A percentile compares a stretch with the other conserved stretches of the same genome.
Conservation (phyloP, 2,113 vertebrate genomes). For the Hassar affinis region DNA sequence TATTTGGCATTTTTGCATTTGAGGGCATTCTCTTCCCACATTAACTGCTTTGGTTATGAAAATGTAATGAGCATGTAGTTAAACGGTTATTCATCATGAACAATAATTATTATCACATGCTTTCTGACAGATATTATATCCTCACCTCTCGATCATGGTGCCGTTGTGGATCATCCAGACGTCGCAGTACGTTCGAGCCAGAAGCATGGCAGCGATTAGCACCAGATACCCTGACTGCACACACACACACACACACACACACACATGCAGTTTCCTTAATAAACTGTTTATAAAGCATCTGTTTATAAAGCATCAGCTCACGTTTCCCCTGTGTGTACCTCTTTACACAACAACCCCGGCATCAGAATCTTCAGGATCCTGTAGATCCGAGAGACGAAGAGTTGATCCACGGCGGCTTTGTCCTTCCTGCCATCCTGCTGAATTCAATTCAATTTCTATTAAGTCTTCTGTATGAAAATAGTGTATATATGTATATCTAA, state of each 20-base stretch:
- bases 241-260: constrained; percentile 39
- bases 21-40: too few species aligned
- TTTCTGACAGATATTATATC: neutral
- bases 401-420: constrained; percentile 83
- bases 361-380: constrained; percentile 85
- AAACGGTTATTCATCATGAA: neutral
- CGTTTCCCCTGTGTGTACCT: constrained; percentile 70
- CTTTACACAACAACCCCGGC: constrained; percentile 84
- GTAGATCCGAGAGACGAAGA: constrained; percentile 81
- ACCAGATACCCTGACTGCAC: constrained; percentile 87
- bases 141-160: constrained; percentile 96
- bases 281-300: neutral
- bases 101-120: neutral
- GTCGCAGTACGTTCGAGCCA: constrained; percentile 92
- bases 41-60: neutral
- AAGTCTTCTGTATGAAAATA: too few species aligned
- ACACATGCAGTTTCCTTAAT: constrained; percentile 6
- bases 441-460: neutral
- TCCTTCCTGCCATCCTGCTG: constrained; percentile 89
- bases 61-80: neutral
- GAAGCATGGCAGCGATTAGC: constrained; percentile 88
- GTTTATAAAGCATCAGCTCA: neutral
- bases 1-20: neutral
- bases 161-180: constrained; percentile 99
- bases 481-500: too few species aligned